These are phyloP conservation scores for Pleuronectes platessa DNA, from an alignment of 2,113 vertebrate species.

Conservation along the genomic window DNA sequence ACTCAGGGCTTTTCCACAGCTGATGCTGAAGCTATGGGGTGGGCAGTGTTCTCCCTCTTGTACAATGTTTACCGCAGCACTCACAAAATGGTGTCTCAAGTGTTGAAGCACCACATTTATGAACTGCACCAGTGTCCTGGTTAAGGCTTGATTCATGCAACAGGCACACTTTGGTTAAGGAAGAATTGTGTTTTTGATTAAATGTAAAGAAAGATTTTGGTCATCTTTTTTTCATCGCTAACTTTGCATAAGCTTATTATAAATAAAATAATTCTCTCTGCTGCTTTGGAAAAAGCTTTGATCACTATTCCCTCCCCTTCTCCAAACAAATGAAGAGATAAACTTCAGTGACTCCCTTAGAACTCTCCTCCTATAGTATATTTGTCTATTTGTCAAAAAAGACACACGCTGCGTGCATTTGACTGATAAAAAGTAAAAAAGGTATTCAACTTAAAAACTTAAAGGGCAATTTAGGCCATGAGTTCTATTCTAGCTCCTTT, in stretches of 20 bases:
- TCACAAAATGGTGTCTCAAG: too few species aligned
- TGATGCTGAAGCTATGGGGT: too few species aligned
- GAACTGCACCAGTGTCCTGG: too few species aligned
- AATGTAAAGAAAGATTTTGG: too few species aligned
- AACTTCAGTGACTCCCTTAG: constrained; percentile 47
- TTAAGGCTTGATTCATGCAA: too few species aligned
- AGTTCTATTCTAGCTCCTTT: background rate
- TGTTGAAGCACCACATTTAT: too few species aligned
- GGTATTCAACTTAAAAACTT: background rate
- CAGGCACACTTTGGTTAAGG: too few species aligned
- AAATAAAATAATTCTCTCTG: too few species aligned
- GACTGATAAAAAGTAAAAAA: background rate
- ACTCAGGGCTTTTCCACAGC: too few species aligned
- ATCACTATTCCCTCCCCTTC: constrained; percentile 6
- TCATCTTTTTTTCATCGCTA: constrained; percentile 3
- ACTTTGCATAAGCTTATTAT: constrained; percentile 59
- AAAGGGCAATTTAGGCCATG: constrained; percentile 8
- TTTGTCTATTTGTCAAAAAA: background rate
- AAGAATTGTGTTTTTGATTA: too few species aligned
- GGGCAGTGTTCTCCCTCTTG: too few species aligned
- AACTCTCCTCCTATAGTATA: constrained; percentile 22
- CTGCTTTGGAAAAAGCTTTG: constrained; percentile 58
- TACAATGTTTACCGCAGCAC: too few species aligned
- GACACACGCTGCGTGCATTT: background rate
- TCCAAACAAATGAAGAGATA: constrained; percentile 40